These are phyloP conservation scores for Epinotia ramella DNA, from an alignment of 2,888 invertebrate genomes.

Conservation along the genomic window DNA sequence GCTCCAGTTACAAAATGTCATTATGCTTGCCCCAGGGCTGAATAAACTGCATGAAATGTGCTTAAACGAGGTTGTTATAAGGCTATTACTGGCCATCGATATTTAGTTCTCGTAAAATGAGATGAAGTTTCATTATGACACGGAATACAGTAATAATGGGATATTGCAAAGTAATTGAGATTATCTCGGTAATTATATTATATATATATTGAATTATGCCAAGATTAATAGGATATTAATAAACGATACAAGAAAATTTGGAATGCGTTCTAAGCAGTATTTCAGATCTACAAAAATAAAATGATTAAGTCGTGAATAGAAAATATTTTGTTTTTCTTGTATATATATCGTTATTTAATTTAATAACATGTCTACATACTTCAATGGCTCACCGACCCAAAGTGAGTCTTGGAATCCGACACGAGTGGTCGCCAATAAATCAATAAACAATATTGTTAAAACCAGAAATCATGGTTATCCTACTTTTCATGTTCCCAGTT, in stretches of 20 bases:
- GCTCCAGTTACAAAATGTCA: constrained; percentile 28
- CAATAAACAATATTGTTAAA: no score
- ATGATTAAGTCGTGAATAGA: not conserved
- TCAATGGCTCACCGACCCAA: no score
- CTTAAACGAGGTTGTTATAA: constrained; percentile 63
- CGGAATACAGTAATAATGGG: constrained; percentile 30
- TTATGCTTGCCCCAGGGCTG: constrained; percentile 45
- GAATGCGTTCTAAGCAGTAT: no score
- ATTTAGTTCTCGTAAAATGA: constrained; percentile 53
- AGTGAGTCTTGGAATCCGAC: no score
- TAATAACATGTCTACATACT: no score
- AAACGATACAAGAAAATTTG: not conserved
- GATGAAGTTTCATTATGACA: constrained; percentile 51
- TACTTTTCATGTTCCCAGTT: no score
- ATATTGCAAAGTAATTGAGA: constrained; percentile 45
- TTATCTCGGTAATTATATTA: constrained; percentile 51
- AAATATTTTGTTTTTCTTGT: not conserved
- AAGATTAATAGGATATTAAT: constrained; percentile 9
- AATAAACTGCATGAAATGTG: constrained; percentile 56
- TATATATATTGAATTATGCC: no score
- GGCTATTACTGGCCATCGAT: constrained; percentile 59
- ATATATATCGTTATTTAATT: no score
- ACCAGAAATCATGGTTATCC: no score
- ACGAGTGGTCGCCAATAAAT: no score
- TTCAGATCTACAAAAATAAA: not conserved